Evolutionary conservation across 1,140 invertebrate species (phyloP).

Genomic region (Marisa cornuarietis): DNA sequence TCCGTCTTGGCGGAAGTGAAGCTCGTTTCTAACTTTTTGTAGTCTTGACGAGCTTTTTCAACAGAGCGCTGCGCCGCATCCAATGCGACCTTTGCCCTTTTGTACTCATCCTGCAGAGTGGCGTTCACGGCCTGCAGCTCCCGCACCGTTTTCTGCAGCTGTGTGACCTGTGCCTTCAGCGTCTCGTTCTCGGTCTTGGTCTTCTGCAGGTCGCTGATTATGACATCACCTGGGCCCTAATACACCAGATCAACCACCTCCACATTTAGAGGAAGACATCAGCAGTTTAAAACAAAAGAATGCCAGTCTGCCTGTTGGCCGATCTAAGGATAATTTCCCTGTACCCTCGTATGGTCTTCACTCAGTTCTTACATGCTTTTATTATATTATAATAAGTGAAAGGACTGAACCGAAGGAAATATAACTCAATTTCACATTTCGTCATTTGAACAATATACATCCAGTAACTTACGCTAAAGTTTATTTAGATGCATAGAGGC

Average conservation of each 20-base stretch:
- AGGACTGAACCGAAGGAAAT: too few relatives aligned
- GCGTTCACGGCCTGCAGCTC: slow-evolving; percentile 48
- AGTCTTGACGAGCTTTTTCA: slow-evolving; percentile 53
- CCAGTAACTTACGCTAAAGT: too few relatives aligned
- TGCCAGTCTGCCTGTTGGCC: neutral
- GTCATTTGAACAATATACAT: too few relatives aligned
- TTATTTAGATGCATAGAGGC: too few relatives aligned
- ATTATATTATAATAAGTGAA: too few relatives aligned
- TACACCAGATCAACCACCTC: neutral
- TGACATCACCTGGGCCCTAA: slow-evolving; percentile 52
- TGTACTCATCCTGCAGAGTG: slow-evolving; percentile 56
- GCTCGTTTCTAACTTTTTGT: slow-evolving; percentile 46
- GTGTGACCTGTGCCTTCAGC: slow-evolving; percentile 46
- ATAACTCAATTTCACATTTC: too few relatives aligned
- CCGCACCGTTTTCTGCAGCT: slow-evolving; percentile 48
- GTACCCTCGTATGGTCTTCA: neutral
- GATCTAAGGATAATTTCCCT: neutral
- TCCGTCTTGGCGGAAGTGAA: slow-evolving; percentile 45
- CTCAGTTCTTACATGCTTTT: too few relatives aligned
- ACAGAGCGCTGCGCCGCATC: slow-evolving; percentile 52
- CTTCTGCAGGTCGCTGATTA: slow-evolving; percentile 50
- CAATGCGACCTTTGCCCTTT: slow-evolving; percentile 48
- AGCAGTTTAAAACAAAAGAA: too few relatives aligned
- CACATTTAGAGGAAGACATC: neutral
- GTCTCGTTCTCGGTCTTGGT: slow-evolving; percentile 48